phyloP scores from a whole-genome alignment of 2,888 invertebrate species.

The Nymphalis c-album region DNA sequence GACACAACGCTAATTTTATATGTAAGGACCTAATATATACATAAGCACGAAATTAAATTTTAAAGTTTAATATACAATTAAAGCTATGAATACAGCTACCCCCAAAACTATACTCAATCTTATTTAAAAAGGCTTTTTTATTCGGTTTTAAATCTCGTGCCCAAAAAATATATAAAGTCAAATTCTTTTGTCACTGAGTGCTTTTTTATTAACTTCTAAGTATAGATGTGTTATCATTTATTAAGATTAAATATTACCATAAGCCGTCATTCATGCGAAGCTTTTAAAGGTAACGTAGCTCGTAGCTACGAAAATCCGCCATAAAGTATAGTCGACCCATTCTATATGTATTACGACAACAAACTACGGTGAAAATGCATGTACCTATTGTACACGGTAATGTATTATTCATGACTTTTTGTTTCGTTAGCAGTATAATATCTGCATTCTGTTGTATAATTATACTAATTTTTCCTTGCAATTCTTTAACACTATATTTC shows the following conservation, averaged over 20 bases:
- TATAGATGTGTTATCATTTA: background rate
- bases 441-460: background rate
- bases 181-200: too few species aligned
- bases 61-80: too few species aligned
- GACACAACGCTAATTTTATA: too few species aligned
- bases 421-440: background rate
- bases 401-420: background rate
- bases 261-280: conserved; percentile 13
- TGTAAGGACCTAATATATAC: too few species aligned
- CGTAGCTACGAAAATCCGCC: background rate
- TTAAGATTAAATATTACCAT: conserved; percentile 18
- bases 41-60: too few species aligned
- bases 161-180: too few species aligned
- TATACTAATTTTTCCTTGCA: too few species aligned
- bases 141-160: too few species aligned
- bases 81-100: too few species aligned
- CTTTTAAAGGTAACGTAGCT: conserved; percentile 8
- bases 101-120: too few species aligned
- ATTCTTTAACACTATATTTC: too few species aligned
- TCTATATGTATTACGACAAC: conserved; percentile 2
- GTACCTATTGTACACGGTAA: background rate
- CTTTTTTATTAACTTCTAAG: background rate
- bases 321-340: background rate
- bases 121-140: too few species aligned
- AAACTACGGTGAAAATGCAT: conserved; percentile 1